A percentile compares a stretch with the other conserved stretches of the same genome.
Conservation (phyloP, 2,888 invertebrate species). For the Drosophila peninsularis region DNA sequence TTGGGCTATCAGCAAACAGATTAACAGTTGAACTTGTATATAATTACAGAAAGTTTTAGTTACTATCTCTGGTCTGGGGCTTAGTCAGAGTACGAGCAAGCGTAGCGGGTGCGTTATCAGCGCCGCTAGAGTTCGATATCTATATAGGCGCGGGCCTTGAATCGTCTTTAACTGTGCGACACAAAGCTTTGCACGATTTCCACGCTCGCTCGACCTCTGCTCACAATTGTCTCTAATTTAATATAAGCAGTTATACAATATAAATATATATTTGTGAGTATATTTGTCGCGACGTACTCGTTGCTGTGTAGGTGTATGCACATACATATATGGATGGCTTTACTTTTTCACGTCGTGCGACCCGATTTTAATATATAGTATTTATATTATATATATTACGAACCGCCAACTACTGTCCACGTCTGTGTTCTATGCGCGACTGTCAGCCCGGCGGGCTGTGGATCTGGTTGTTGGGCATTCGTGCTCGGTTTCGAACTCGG, state of each 20-base stretch:
- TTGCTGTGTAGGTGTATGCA: conserved; percentile 27
- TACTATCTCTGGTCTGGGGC: not conserved
- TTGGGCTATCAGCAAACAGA: conserved; percentile 20
- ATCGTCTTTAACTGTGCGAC: conserved; percentile 14
- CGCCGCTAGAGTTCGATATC: conserved; percentile 13
- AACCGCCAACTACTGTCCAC: conserved; percentile 55
- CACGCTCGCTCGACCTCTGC: conserved; percentile 60
- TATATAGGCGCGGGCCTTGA: conserved; percentile 18
- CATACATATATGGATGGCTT: conserved; percentile 27
- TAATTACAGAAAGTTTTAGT: not conserved
- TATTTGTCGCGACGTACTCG: conserved; percentile 6
- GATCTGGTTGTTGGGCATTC: conserved; percentile 26
- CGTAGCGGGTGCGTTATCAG: conserved; percentile 12
- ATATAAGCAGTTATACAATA: conserved; percentile 49
- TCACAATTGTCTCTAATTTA: conserved; percentile 78
- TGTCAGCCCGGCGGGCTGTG: conserved; percentile 45
- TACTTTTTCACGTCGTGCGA: conserved; percentile 22
- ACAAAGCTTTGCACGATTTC: conserved; percentile 18
- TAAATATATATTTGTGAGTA: conserved; percentile 19
- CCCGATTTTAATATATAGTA: conserved; percentile 44
- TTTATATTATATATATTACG: conserved; percentile 6
- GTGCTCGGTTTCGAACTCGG: conserved; percentile 10
- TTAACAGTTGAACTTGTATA: conserved; percentile 14
- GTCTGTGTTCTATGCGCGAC: conserved; percentile 68
- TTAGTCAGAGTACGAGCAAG: conserved; percentile 5